Percentiles rank a stretch among this genome's conserved stretches.
phyloP scores from a whole-genome alignment of 2,113 vertebrate species.

The Sakesphorus luctuosus region DNA sequence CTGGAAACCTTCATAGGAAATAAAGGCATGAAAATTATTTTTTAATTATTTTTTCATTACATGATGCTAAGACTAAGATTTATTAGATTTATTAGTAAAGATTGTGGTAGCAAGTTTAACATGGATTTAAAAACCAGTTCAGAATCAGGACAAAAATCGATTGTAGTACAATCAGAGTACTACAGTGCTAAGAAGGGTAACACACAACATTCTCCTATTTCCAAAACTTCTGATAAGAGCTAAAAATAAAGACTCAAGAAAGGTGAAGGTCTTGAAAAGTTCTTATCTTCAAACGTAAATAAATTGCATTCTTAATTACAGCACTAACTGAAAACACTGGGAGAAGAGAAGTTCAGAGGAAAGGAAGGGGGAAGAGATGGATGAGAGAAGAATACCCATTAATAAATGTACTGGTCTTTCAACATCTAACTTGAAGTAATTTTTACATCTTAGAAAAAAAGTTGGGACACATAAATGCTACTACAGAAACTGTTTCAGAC shows the following conservation, averaged over 20 bases:
- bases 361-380: neutral
- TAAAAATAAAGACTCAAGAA: neutral
- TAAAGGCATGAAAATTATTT: neutral
- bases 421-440: neutral
- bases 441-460: neutral
- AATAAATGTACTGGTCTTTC: neutral
- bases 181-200: neutral
- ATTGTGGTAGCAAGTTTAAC: neutral
- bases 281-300: neutral
- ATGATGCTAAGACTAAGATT: neutral
- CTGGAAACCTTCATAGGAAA: neutral
- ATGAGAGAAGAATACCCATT: neutral
- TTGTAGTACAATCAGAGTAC: neutral
- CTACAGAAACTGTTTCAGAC: neutral
- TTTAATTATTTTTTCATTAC: neutral
- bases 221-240: neutral
- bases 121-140: neutral
- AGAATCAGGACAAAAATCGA: neutral
- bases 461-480: neutral
- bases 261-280: neutral
- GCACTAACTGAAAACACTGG: neutral
- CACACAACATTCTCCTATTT: neutral
- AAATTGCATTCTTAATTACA: neutral
- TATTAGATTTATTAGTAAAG: neutral
- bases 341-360: rapidly evolving